Percentiles rank a stretch among this genome's conserved stretches.
phyloP scores from a whole-genome alignment of 2,113 vertebrate species.

The Pundamilia nyererei region DNA sequence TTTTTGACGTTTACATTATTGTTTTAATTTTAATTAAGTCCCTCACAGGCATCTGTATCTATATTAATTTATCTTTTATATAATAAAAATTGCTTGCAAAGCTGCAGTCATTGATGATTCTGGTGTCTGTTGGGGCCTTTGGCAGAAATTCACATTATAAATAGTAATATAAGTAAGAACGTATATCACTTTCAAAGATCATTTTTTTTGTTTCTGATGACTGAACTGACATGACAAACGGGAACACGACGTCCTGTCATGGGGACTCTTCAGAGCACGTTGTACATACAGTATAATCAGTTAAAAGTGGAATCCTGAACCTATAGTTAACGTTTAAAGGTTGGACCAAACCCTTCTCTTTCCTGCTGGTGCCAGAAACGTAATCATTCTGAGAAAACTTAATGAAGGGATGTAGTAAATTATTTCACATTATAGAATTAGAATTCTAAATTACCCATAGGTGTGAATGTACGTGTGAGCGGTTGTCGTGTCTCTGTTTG shows the following conservation, averaged over 20 bases:
- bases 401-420: not conserved
- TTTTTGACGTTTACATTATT: not conserved
- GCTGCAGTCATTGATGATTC: not conserved
- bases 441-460: rapidly evolving
- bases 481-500: not conserved
- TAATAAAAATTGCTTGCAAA: not conserved
- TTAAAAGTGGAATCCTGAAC: not conserved
- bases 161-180: rapidly evolving
- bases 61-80: not conserved
- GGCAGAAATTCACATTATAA: not conserved
- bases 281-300: not conserved
- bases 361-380: not conserved
- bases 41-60: not conserved
- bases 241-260: not conserved
- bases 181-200: not conserved
- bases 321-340: rapidly evolving
- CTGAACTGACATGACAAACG: not conserved
- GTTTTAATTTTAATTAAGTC: not conserved
- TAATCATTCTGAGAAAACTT: not conserved
- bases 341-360: rapidly evolving
- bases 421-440: not conserved
- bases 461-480: not conserved
- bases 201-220: not conserved
- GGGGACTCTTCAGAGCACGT: not conserved
- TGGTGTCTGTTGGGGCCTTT: not conserved